These are phyloP conservation scores for Acanthoscelides obtectus DNA, from an alignment of 2,888 invertebrate genomes.

Conservation along the genomic window DNA sequence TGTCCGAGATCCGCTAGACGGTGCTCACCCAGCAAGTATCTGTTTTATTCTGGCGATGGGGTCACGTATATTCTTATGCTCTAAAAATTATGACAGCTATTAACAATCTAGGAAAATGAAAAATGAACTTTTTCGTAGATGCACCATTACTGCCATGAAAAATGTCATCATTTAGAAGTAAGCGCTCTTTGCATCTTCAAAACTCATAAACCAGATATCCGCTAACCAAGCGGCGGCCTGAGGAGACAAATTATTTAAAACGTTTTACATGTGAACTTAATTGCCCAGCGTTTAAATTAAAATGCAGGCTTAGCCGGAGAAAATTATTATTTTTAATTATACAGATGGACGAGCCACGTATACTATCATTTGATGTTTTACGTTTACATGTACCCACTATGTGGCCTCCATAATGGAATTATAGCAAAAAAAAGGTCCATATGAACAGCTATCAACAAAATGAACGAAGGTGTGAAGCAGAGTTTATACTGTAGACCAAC, in stretches of 20 bases:
- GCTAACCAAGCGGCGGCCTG: background rate
- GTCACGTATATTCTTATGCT: too few relatives aligned
- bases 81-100: background rate
- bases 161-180: background rate
- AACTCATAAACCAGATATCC: background rate
- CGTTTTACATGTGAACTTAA: background rate
- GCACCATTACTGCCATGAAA: background rate
- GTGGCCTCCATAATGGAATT: background rate
- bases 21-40: too few relatives aligned
- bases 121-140: background rate
- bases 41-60: too few relatives aligned
- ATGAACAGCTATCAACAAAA: background rate
- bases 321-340: background rate
- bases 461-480: background rate
- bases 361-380: background rate
- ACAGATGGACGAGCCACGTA: background rate
- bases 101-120: background rate
- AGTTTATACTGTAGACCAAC: too few relatives aligned
- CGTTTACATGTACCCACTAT: background rate
- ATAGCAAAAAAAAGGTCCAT: background rate
- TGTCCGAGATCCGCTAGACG: too few relatives aligned
- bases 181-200: background rate
- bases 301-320: background rate
- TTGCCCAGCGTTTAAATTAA: background rate
- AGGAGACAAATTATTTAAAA: background rate